Percentiles rank a stretch among this genome's conserved stretches.
phyloP scores from a whole-genome alignment of 1,140 invertebrate genomes.

The Colletes latitarsis region DNA sequence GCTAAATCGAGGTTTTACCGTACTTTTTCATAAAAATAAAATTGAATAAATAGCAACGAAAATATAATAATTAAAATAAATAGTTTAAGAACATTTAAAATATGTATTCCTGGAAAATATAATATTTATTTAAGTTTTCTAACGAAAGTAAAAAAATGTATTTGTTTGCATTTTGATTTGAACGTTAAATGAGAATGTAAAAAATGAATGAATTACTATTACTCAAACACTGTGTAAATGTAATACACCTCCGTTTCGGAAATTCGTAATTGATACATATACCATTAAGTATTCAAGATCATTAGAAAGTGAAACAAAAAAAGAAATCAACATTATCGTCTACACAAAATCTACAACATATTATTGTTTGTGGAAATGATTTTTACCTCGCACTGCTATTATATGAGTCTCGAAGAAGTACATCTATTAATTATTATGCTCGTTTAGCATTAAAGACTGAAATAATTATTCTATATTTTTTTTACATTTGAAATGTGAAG shows the following conservation, averaged over 20 bases:
- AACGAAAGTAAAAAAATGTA: not conserved
- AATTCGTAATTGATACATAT: constrained; percentile 32
- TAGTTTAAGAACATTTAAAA: constrained; percentile 24
- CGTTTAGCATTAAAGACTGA: constrained; percentile 76
- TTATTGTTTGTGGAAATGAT: constrained; percentile 29
- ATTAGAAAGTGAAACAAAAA: constrained; percentile 11
- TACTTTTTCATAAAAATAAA: constrained; percentile 6
- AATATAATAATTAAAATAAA: constrained; percentile 7
- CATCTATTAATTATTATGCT: constrained; percentile 66
- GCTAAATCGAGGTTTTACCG: no score
- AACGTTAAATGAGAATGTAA: constrained; percentile 9
- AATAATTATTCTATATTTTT: constrained; percentile 74
- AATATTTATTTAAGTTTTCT: not conserved
- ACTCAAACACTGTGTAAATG: constrained; percentile 1
- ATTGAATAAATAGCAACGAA: constrained; percentile 21
- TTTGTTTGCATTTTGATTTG: constrained; percentile 29
- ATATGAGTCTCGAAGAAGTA: constrained; percentile 57
- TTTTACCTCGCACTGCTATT: constrained; percentile 66
- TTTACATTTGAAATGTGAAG: constrained; percentile 69
- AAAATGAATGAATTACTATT: constrained; percentile 11
- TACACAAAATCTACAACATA: constrained; percentile 24
- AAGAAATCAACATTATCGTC: constrained; percentile 29
- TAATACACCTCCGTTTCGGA: constrained; percentile 20
- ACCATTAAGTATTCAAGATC: constrained; percentile 29
- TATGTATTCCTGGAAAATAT: constrained; percentile 1